phyloP scores from a whole-genome alignment of 92 coral and sea anemone species.

The Nematostella vectensis region DNA sequence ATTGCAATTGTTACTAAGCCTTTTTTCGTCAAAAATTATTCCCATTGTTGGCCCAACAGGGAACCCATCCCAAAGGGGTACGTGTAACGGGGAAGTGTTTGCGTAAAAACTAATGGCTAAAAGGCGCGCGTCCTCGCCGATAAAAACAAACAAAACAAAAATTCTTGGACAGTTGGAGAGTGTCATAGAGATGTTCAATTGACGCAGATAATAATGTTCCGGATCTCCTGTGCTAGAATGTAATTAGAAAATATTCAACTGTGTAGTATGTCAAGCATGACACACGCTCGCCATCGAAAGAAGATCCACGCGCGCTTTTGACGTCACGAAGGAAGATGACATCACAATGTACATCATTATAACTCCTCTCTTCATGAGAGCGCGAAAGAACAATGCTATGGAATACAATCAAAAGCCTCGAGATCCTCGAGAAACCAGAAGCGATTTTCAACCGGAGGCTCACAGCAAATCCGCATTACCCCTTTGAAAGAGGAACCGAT shows the following conservation, averaged over 20 bases:
- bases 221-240: neutral
- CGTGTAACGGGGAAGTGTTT: too few species aligned
- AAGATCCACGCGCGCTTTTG: too few species aligned
- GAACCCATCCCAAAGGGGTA: too few species aligned
- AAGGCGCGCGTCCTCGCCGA: too few species aligned
- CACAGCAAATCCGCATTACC: conserved; percentile 56
- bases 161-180: neutral
- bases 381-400: conserved; percentile 28
- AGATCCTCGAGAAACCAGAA: conserved; percentile 84
- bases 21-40: too few species aligned
- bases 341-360: neutral
- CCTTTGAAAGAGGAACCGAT: conserved; percentile 41
- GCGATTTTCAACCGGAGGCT: conserved; percentile 59
- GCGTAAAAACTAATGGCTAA: too few species aligned
- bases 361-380: too few species aligned
- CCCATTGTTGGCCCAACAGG: too few species aligned
- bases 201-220: neutral
- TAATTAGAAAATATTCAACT: too few species aligned
- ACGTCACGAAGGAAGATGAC: neutral
- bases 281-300: neutral
- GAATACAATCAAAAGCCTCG: conserved; percentile 64
- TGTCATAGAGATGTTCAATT: neutral
- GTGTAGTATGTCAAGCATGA: neutral
- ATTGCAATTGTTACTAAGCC: too few species aligned
- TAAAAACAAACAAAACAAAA: too few species aligned